phyloP scores from a whole-genome alignment of 2,113 vertebrate species.

The Ameiurus melas region DNA sequence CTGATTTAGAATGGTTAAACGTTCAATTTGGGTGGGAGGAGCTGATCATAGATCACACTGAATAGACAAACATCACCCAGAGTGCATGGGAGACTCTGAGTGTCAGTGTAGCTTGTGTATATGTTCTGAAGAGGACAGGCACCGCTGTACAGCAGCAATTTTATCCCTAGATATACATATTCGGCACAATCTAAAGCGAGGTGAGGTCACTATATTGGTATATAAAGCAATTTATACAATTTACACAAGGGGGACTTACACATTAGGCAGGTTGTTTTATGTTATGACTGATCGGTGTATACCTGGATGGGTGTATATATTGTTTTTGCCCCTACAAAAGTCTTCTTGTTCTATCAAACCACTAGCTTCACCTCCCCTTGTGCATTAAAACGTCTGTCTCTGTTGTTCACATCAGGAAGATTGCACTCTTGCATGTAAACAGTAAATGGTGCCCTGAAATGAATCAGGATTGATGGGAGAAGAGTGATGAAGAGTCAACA shows the following conservation, averaged over 20 bases:
- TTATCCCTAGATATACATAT: neutral
- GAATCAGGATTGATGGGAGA: neutral
- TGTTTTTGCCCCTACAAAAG: neutral
- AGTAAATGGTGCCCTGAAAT: neutral
- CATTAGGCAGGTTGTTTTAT: no score
- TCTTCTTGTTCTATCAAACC: neutral
- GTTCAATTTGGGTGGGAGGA: neutral
- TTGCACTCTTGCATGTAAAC: neutral
- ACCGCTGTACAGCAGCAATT: neutral
- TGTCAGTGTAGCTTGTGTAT: neutral
- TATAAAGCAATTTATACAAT: neutral
- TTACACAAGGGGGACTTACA: no score
- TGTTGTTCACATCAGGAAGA: neutral
- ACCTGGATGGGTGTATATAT: neutral
- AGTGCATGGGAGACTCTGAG: neutral
- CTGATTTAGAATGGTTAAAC: neutral
- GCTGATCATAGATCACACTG: neutral
- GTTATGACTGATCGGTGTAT: neutral
- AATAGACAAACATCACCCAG: neutral
- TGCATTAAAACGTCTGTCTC: neutral
- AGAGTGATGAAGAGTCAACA: neutral
- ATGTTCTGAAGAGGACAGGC: neutral
- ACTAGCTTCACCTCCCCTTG: neutral
- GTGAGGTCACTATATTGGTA: neutral
- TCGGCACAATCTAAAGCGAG: neutral